A percentile compares a stretch with the other conserved stretches of the same genome.
phyloP scores from a whole-genome alignment of 2,113 vertebrate genomes.

The Mastomys natalensis region DNA sequence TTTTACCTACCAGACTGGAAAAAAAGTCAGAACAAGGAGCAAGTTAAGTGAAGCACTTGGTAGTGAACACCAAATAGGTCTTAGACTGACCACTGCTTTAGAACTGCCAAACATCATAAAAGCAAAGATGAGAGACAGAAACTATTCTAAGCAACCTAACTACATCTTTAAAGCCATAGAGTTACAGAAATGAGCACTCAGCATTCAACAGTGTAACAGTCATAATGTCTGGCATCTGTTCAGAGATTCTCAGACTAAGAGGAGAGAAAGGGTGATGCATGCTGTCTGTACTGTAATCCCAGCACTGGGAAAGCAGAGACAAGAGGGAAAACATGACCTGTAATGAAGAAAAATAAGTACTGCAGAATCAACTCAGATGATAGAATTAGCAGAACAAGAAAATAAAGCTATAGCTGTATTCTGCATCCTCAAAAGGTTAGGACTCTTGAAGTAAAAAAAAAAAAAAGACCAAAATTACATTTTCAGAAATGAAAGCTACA shows the following conservation, averaged over 20 bases:
- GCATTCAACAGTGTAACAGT: not conserved
- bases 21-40: not conserved
- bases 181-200: not conserved
- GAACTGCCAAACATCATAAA: not conserved
- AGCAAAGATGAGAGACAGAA: not conserved
- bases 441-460: not conserved
- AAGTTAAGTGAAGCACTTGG: not conserved
- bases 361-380: not conserved
- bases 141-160: not conserved
- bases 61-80: not conserved
- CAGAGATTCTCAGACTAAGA: constrained; percentile 44
- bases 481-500: constrained; percentile 30
- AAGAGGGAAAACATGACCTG: not conserved
- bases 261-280: not conserved
- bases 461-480: constrained; percentile 9
- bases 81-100: not conserved
- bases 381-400: constrained; percentile 35
- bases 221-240: not conserved
- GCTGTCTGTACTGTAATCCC: not conserved
- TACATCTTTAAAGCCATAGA: not conserved
- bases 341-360: constrained; percentile 45
- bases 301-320: not conserved
- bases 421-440: constrained; percentile 7
- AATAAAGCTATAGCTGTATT: constrained; percentile 26
- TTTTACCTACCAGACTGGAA: not conserved